Evolutionary conservation across 1,140 invertebrate genomes (phyloP).

Genomic region (Drosophila sucinea): DNA sequence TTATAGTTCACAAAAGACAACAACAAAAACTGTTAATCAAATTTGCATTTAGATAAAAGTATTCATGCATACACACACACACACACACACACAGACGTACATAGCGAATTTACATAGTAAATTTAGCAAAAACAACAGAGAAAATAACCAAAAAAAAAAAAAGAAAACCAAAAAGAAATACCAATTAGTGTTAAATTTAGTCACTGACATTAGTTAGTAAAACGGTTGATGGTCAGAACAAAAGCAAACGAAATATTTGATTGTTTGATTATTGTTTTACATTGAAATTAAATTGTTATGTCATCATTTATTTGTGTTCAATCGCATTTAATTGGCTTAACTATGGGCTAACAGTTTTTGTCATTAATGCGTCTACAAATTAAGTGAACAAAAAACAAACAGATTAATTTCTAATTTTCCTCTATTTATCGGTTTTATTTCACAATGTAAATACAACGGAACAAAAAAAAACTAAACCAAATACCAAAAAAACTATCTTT

Average conservation of each 20-base stretch:
- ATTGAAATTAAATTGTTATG: conserved; percentile 20
- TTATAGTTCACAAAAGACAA: conserved; percentile 41
- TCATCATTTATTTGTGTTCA: conserved; percentile 16
- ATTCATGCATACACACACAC: conserved; percentile 52
- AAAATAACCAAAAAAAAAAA: conserved; percentile 25
- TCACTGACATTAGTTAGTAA: conserved; percentile 57
- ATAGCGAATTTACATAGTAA: conserved; percentile 80
- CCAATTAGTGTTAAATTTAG: conserved; percentile 51
- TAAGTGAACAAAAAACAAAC: not conserved
- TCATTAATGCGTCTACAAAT: conserved; percentile 6
- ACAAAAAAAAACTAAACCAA: not conserved
- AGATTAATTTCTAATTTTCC: conserved; percentile 3
- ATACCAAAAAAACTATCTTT: not conserved
- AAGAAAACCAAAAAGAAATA: conserved; percentile 28
- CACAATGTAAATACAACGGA: not conserved
- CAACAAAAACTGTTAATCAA: conserved; percentile 71
- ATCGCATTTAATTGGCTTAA: conserved; percentile 36
- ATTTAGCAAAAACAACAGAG: conserved; percentile 56
- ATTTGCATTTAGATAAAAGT: conserved; percentile 78
- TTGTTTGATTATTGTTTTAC: conserved; percentile 21
- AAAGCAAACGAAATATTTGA: conserved; percentile 18
- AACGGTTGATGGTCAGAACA: conserved; percentile 27
- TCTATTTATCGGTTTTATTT: not conserved
- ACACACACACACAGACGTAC: conserved; percentile 32
- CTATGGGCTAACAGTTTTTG: not conserved